These are phyloP conservation scores for Hyles lineata DNA, from an alignment of 2,888 invertebrate genomes.

Conservation along the genomic window DNA sequence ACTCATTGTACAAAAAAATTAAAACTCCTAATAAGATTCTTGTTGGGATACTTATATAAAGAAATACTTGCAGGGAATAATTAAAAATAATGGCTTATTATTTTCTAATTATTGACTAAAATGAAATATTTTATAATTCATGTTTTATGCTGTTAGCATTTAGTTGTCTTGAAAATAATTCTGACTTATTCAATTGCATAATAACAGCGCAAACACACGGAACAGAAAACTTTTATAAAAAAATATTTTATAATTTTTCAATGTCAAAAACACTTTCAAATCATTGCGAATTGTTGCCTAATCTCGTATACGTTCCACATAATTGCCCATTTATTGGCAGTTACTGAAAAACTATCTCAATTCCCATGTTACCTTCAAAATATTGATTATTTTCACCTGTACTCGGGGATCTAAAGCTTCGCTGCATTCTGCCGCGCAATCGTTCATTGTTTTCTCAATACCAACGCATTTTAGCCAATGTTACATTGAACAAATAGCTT, in stretches of 20 bases:
- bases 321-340: constrained; percentile 15
- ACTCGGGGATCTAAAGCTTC: constrained; percentile 93
- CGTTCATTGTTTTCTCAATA: constrained; percentile 83
- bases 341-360: constrained; percentile 21
- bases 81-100: too few relatives aligned
- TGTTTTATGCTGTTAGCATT: too few relatives aligned
- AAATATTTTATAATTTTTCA: not conserved
- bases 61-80: too few relatives aligned
- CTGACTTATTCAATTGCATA: not conserved
- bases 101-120: too few relatives aligned
- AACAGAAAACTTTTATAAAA: not conserved
- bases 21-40: too few relatives aligned
- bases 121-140: too few relatives aligned
- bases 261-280: constrained; percentile 18
- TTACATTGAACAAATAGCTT: constrained; percentile 52
- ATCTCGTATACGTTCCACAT: constrained; percentile 8
- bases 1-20: too few relatives aligned
- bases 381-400: constrained; percentile 86
- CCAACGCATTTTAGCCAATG: constrained; percentile 62
- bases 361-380: constrained; percentile 48
- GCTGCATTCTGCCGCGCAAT: constrained; percentile 85
- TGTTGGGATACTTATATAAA: too few relatives aligned
- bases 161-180: too few relatives aligned
- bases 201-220: not conserved
- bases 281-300: constrained; percentile 3